Percentiles rank a stretch among this genome's conserved stretches.
These are phyloP conservation scores for Smittia aterrima DNA, from an alignment of 2,888 invertebrate genomes.

Conservation along the genomic window DNA sequence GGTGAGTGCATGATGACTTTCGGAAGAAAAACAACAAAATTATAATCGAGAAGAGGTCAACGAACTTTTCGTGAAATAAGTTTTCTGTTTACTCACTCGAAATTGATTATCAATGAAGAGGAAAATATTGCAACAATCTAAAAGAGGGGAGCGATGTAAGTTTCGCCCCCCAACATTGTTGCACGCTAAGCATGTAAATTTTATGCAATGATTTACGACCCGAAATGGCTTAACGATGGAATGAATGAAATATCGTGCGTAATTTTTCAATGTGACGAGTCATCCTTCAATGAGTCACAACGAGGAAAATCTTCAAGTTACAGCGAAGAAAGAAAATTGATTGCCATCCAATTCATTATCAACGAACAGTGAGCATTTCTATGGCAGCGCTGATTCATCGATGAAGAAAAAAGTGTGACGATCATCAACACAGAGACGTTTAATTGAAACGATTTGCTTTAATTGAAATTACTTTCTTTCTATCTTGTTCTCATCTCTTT, in stretches of 20 bases:
- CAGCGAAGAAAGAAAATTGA: not conserved
- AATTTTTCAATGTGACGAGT: not conserved
- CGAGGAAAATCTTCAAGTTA: not conserved
- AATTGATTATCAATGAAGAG: constrained; percentile 21
- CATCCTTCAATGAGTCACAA: not conserved
- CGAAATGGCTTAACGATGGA: constrained; percentile 2
- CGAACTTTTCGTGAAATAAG: not conserved
- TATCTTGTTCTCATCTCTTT: not conserved
- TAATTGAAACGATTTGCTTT: constrained; percentile 36
- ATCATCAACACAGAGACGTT: not conserved
- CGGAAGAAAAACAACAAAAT: not conserved
- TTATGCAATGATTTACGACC: constrained; percentile 7
- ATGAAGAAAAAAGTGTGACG: not conserved
- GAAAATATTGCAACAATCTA: not conserved
- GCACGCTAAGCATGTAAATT: constrained; percentile 19
- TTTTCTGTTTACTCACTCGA: not conserved
- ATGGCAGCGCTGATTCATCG: constrained; percentile 13
- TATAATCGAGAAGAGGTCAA: not conserved
- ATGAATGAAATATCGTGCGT: not conserved
- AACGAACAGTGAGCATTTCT: not conserved
- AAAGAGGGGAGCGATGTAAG: not conserved
- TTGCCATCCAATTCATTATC: constrained; percentile 16
- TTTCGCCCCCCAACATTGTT: not conserved
- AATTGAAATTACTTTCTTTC: constrained; percentile 35
- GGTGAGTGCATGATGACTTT: not conserved